A percentile compares a stretch with the other conserved stretches of the same genome.
These are phyloP conservation scores for Onychostruthus taczanowskii DNA, from an alignment of 2,113 vertebrate species.

Conservation along the genomic window DNA sequence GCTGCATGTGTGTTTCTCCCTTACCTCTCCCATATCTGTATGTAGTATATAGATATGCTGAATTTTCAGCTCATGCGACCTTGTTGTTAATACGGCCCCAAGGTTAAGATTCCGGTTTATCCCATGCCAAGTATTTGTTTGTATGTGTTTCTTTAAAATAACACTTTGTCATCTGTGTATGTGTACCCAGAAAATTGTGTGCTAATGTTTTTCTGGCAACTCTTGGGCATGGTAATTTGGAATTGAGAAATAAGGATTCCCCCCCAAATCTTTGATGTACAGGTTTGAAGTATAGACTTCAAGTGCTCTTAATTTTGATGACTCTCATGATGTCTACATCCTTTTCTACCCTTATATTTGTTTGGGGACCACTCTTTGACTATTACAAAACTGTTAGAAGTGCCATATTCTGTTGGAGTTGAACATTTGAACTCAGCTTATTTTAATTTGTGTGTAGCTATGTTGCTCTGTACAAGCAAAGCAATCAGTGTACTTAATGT, in stretches of 20 bases:
- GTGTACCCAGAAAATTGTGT: not conserved
- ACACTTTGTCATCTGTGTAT: fast-evolving
- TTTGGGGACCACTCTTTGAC: not conserved
- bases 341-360: not conserved
- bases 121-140: not conserved
- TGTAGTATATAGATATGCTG: not conserved
- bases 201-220: not conserved
- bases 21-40: not conserved
- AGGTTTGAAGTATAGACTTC: not conserved
- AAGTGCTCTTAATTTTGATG: not conserved
- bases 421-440: not conserved
- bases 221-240: not conserved
- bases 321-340: not conserved
- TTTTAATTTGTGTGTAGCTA: not conserved
- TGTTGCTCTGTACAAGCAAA: not conserved
- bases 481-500: not conserved
- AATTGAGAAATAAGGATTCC: not conserved
- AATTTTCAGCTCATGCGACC: not conserved
- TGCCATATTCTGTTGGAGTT: not conserved
- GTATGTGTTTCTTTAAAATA: not conserved
- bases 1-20: not conserved
- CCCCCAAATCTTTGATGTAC: not conserved
- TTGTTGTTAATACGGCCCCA: not conserved
- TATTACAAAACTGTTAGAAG: not conserved
- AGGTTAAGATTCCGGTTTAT: not conserved